phyloP scores from a whole-genome alignment of 1,140 invertebrate species.

The Ruditapes philippinarum region DNA sequence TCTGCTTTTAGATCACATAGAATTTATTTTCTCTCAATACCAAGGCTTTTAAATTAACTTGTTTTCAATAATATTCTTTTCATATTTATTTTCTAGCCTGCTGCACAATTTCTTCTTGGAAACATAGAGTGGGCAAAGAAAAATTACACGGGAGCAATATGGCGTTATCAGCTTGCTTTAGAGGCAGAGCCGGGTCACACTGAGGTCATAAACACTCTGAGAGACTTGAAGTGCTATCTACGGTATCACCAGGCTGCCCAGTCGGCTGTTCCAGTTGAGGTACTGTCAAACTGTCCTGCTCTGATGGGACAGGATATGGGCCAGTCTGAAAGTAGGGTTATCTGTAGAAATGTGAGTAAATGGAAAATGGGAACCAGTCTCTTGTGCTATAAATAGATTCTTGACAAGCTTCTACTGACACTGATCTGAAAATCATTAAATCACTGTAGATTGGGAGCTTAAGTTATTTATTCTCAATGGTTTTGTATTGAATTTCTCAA shows the following conservation, averaged over 20 bases:
- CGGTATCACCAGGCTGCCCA: slow-evolving; percentile 83
- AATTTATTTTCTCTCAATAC: too few relatives aligned
- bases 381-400: slow-evolving; percentile 11
- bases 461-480: too few relatives aligned
- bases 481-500: too few relatives aligned
- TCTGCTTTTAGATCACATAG: too few relatives aligned
- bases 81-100: slow-evolving; percentile 87
- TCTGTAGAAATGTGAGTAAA: slow-evolving; percentile 83
- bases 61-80: background rate
- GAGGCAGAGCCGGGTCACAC: slow-evolving; percentile 89
- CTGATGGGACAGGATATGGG: slow-evolving; percentile 20
- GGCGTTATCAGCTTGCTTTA: slow-evolving; percentile 90
- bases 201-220: slow-evolving; percentile 88
- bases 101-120: slow-evolving; percentile 91
- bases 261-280: slow-evolving; percentile 80
- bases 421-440: too few relatives aligned
- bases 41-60: too few relatives aligned
- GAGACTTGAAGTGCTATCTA: slow-evolving; percentile 89
- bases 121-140: slow-evolving; percentile 90
- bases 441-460: background rate
- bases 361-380: background rate
- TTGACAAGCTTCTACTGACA: background rate
- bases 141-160: slow-evolving; percentile 90
- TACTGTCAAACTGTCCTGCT: slow-evolving; percentile 73
- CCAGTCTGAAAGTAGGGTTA: slow-evolving; percentile 83